Evolutionary conservation across 2,113 vertebrate species (phyloP).

Genomic region (Poecilia latipinna): DNA sequence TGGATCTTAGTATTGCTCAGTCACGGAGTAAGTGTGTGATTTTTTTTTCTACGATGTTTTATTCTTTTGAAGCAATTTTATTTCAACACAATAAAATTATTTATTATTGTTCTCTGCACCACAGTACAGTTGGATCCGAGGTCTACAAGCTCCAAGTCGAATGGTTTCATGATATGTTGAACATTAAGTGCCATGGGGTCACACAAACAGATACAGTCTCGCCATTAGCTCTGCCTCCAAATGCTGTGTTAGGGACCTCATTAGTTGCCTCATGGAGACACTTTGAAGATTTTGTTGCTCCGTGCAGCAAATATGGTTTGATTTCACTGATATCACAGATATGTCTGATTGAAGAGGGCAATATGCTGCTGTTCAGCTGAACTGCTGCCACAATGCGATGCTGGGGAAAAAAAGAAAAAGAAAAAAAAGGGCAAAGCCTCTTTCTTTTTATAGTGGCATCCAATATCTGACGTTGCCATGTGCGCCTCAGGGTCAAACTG

Average conservation of each 20-base stretch:
- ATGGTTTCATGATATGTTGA: slow-evolving; percentile 13
- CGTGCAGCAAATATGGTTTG: slow-evolving; percentile 39
- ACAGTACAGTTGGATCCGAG: neutral
- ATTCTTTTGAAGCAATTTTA: neutral
- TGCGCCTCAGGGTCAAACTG: slow-evolving; percentile 59
- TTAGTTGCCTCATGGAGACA: slow-evolving; percentile 50
- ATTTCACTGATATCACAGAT: slow-evolving; percentile 55
- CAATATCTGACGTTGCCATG: slow-evolving; percentile 70
- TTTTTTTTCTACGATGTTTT: slow-evolving; percentile 1
- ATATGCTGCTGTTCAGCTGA: slow-evolving; percentile 58
- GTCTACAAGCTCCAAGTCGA: slow-evolving; percentile 12
- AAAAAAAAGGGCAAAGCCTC: slow-evolving; percentile 40
- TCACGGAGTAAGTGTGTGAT: slow-evolving; percentile 12
- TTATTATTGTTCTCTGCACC: slow-evolving; percentile 4
- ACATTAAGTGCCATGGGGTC: slow-evolving; percentile 19
- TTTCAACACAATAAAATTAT: slow-evolving; percentile 19
- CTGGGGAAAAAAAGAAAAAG: slow-evolving; percentile 14
- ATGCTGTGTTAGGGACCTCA: slow-evolving; percentile 48
- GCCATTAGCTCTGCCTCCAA: slow-evolving; percentile 48
- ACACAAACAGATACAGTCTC: slow-evolving; percentile 37
- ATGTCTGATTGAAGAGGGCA: slow-evolving; percentile 56
- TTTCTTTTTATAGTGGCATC: slow-evolving; percentile 72
- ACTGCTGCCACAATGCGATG: slow-evolving; percentile 43
- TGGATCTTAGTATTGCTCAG: neutral
- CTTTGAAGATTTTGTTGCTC: slow-evolving; percentile 60